These are phyloP conservation scores for Madoqua kirkii DNA, from an alignment of 2,113 vertebrate species.

Conservation along the genomic window DNA sequence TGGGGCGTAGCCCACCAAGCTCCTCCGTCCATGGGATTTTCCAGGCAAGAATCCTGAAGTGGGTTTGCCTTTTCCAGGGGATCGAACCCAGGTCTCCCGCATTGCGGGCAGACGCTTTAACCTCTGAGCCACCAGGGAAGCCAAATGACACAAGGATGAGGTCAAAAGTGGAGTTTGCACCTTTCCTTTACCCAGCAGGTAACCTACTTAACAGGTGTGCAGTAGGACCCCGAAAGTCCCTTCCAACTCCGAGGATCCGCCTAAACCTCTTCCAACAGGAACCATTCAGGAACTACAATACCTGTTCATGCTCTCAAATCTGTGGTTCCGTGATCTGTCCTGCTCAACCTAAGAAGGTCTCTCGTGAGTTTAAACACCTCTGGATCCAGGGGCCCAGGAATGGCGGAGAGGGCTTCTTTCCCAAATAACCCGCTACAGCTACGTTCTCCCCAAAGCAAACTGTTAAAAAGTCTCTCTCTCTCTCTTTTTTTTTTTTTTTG, in stretches of 20 bases:
- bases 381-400: neutral
- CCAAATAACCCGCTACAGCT: neutral
- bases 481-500: neutral
- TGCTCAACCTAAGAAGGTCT: neutral
- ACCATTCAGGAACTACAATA: neutral
- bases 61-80: no score
- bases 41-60: no score
- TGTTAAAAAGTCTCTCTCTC: neutral
- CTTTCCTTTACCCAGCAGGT: neutral
- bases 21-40: no score
- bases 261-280: neutral
- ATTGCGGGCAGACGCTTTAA: no score
- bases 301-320: neutral
- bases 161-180: neutral
- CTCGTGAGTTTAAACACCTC: neutral
- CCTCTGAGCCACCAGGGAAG: no score
- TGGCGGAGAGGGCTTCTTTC: neutral
- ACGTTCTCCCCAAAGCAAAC: neutral
- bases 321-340: neutral
- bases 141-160: neutral
- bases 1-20: no score
- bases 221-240: neutral
- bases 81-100: no score
- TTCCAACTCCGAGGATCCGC: neutral
- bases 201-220: neutral